Base-by-base conservation (phyloP, 92 coral and sea anemone species). In the Umimayanthus chanpuru region DNA sequence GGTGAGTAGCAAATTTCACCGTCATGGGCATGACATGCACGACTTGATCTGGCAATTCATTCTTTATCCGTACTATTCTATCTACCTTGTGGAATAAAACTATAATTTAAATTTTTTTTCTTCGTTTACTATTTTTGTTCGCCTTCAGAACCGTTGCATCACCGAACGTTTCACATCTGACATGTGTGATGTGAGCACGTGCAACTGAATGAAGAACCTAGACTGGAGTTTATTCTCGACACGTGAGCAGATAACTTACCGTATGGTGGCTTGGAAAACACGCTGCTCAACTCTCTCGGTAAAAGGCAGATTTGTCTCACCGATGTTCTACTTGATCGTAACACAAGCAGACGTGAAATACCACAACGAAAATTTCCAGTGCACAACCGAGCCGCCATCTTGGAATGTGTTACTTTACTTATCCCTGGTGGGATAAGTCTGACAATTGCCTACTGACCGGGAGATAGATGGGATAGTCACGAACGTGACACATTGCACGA, bases 371-470 rank as follows among this genome's bases (percentile, higher is more conserved):
- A 4, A 68, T 40, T n/a, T 66, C 43, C 77, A 83, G 66, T 67
- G 64, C 50, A 66, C 56, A 83, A 30, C 44, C 87, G 77, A 68
- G 87, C 77, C 76, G 87, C 87, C 87, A 83, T 83, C 47, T 83
- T 83, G 49, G 56, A 11, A 47, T 40, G 15, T n/a, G n/a, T 70
- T 68, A 29, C 11, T 53, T 49, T 5, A 18, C 15, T 2, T 16
- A 16, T 10, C 29, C n/a, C 2, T 40, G 87, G 87, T 43, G 14
- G 87, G 78, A 78, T 70, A 44, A 15, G 0, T 3, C 36, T 41
- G 50, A 82, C 30, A 82, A 2, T 66, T 83, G n/a, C 11, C 47
- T 20, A 26, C 76, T 15, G 61, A 25, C 76, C 87, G 11, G 47
- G 87, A 67, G 50, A 32, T 26, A 36, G 87, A 47, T 5, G 78